Percentiles rank a stretch among this genome's conserved stretches.
Conservation (phyloP, 1,140 invertebrate genomes). For the Cardiocondyla obscurior region DNA sequence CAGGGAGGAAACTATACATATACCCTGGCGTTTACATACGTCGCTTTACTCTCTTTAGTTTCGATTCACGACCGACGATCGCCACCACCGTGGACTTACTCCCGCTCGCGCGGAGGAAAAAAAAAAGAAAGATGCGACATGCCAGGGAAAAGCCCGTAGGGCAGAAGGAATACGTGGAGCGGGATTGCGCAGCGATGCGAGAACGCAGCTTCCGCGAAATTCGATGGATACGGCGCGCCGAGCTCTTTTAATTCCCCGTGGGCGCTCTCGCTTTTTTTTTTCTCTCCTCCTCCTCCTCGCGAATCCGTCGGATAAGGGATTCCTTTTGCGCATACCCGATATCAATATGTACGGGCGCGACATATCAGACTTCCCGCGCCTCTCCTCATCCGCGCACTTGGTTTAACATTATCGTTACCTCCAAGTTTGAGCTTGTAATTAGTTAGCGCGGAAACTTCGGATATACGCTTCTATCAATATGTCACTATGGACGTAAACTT, state of each 20-base stretch:
- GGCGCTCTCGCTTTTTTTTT: neutral
- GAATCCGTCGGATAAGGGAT: constrained; percentile 20
- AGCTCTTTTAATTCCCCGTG: constrained; percentile 49
- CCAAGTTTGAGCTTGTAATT: constrained; percentile 36
- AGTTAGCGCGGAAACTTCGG: constrained; percentile 19
- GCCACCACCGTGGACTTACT: constrained; percentile 35
- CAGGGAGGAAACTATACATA: constrained; percentile 1
- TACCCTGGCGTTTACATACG: constrained; percentile 4
- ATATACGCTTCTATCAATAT: constrained; percentile 31
- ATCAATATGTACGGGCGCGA: neutral
- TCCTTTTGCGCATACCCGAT: constrained; percentile 11
- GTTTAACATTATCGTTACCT: constrained; percentile 34
- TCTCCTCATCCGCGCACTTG: neutral
- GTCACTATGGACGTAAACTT: constrained; percentile 36
- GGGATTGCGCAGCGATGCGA: constrained; percentile 4
- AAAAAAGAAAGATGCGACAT: constrained; percentile 3
- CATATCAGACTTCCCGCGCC: neutral
- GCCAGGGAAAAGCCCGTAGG: neutral
- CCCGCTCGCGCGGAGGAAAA: neutral
- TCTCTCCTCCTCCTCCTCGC: too few relatives aligned
- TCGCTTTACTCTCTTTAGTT: constrained; percentile 18
- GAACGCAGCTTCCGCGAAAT: constrained; percentile 31
- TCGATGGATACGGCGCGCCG: constrained; percentile 43
- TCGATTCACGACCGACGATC: constrained; percentile 43
- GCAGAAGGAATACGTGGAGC: constrained; percentile 22